Conservation (phyloP, 2,113 vertebrate species). For the Podarcis cretensis region DNA sequence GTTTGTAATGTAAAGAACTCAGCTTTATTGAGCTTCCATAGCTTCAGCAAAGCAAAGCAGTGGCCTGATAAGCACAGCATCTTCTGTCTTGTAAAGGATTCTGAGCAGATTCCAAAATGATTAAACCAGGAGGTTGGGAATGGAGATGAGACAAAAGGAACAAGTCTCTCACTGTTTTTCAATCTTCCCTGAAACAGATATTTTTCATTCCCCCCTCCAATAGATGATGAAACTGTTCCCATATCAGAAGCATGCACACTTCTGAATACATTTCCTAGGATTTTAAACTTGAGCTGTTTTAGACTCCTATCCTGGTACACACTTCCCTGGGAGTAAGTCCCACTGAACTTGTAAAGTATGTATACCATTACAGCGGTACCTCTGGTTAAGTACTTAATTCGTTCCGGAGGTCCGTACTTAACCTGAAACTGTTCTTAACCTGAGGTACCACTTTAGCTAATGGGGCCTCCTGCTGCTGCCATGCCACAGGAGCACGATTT, state of each 20-base stretch:
- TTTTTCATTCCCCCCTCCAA: background rate
- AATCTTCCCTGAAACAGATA: background rate
- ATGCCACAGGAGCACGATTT: accelerated
- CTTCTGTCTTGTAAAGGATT: background rate
- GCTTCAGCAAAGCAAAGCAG: background rate
- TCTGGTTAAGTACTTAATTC: too few relatives aligned
- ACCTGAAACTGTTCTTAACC: too few relatives aligned
- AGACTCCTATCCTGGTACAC: too few relatives aligned
- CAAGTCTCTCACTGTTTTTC: background rate
- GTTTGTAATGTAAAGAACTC: background rate
- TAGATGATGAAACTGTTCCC: background rate
- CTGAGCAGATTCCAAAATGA: background rate
- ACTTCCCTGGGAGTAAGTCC: too few relatives aligned
- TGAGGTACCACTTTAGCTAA: too few relatives aligned
- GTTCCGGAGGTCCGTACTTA: too few relatives aligned
- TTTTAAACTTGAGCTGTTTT: too few relatives aligned
- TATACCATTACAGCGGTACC: too few relatives aligned
- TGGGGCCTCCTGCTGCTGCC: too few relatives aligned
- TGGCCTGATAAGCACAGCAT: too few relatives aligned
- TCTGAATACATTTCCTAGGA: background rate
- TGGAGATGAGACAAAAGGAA: background rate
- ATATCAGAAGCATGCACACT: background rate
- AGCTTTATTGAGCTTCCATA: background rate
- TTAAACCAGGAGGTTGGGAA: too few relatives aligned
- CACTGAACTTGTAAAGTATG: too few relatives aligned